These are phyloP conservation scores for Eupleurogrammus muticus DNA, from an alignment of 2,797 vertebrate species.

Conservation along the genomic window DNA sequence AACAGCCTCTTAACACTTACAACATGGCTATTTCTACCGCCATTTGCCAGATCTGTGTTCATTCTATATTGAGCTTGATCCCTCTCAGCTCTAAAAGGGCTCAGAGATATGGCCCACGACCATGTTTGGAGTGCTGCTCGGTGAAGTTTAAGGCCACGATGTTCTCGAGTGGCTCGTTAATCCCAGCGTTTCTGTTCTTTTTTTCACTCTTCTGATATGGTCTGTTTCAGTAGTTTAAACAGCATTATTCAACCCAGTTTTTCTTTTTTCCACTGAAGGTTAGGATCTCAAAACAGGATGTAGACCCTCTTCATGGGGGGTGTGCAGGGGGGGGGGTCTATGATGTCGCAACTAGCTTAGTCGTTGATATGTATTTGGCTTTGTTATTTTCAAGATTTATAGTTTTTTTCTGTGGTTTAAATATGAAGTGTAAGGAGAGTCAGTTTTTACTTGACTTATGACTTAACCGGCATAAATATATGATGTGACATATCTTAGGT, in stretches of 20 bases:
- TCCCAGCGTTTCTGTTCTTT: conserved; percentile 4
- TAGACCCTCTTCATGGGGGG: neutral
- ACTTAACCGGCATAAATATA: neutral
- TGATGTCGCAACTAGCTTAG: neutral
- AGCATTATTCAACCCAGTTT: neutral
- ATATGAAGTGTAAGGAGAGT: neutral
- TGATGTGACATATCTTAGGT: neutral
- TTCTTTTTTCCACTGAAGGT: neutral
- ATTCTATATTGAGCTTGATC: conserved; percentile 10
- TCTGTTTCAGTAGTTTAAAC: conserved; percentile 11
- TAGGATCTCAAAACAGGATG: neutral
- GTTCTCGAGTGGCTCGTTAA: conserved; percentile 19
- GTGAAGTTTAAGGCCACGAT: conserved; percentile 32
- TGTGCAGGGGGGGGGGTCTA: neutral
- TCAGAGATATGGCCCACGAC: conserved; percentile 10
- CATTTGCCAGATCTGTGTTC: neutral
- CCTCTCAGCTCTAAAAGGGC: conserved; percentile 21
- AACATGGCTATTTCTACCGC: neutral
- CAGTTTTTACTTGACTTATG: neutral
- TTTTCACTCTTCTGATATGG: neutral
- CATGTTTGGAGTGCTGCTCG: conserved; percentile 44
- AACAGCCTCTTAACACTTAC: neutral
- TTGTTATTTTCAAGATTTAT: neutral
- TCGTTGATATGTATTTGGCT: neutral
- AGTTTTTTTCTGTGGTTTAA: neutral